Base-by-base conservation (phyloP, 2,888 invertebrate genomes). In the Andrena marginata region DNA sequence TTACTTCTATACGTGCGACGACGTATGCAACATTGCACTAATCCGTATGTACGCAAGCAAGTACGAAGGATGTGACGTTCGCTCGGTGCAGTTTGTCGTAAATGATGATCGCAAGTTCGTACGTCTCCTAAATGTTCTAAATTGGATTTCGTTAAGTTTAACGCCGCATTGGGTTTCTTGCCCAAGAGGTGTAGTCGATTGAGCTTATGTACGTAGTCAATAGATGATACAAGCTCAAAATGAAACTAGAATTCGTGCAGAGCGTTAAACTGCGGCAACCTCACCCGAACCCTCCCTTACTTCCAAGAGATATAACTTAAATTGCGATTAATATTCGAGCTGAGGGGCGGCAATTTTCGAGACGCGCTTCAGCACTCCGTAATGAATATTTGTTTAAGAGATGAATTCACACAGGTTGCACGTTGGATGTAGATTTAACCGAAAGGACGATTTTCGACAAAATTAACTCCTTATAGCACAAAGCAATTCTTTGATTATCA, bases 281-380 rank as follows among this genome's bases (percentile, higher is more conserved):
- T 60, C 67, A 42, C 71, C 56, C 48, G 51, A 26, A 26, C n/a
- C 54, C 29, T 56, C n/a, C 33, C 51, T 42, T 48, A 13, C 59
- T 65, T 56, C 71, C 74, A 77, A 71, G 26, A 68, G 76, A 80
- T 70, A 56, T 72, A 79, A 76, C 76, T 85, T 85, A 85, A 85
- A 85, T 85, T 85, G 71, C 77, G 77, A 77, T 85, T 84, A 83
- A 82, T 71, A 85, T 85, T 79, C 71, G 67, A 60, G 70, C 68
- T 68, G 63, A 60, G 69, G 71, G 79, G 70, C 80, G 69, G 74
- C 77, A 51, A 54, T 67, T 48, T 70, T 69, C 71, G 60, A 68
- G 65, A 60, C 64, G 74, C 74, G 64, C 73, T 73, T 82, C 54
- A 73, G 23, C 73, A 70, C 73, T 48, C 48, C 72, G 76, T 76